A percentile compares a stretch with the other conserved stretches of the same genome.
Conservation (phyloP, 2,797 vertebrate genomes). For the Scomberomorus guttatus region DNA sequence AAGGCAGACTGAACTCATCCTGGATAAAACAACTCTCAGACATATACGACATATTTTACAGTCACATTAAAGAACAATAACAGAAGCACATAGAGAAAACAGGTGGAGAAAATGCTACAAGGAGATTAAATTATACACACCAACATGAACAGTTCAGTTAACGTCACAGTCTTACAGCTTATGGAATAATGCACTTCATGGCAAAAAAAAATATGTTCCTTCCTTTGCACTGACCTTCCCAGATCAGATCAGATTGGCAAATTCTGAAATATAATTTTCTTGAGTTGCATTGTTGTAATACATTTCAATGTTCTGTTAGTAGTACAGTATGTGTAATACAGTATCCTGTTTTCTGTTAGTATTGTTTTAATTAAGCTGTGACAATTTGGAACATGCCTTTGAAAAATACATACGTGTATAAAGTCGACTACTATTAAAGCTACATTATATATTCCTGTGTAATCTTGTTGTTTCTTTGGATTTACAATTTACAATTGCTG, state of each 20-base stretch:
- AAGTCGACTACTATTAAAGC: not conserved
- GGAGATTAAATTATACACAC: not conserved
- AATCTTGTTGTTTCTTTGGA: conserved; percentile 3
- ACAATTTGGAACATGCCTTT: not conserved
- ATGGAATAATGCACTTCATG: conserved; percentile 56
- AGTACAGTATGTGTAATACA: not conserved
- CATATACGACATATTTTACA: conserved; percentile 20
- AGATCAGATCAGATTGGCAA: conserved; percentile 7
- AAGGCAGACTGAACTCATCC: conserved; percentile 9
- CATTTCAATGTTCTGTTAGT: not conserved
- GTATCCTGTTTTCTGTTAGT: not conserved
- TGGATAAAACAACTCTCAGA: conserved; percentile 30
- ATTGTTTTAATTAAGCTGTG: not conserved
- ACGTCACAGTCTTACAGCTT: not conserved
- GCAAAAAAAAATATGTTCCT: not conserved
- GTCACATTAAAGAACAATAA: conserved; percentile 18
- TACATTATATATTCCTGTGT: not conserved
- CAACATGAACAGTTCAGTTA: not conserved
- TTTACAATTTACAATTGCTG: not conserved
- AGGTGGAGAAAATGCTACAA: conserved; percentile 11
- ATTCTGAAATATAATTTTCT: not conserved
- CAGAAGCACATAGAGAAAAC: conserved; percentile 2
- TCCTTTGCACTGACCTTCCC: conserved; percentile 11
- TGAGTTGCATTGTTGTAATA: not conserved
- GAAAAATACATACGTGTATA: not conserved